Evolutionary conservation across 2,888 invertebrate genomes (phyloP).

Genomic region (Eupeodes luniger): DNA sequence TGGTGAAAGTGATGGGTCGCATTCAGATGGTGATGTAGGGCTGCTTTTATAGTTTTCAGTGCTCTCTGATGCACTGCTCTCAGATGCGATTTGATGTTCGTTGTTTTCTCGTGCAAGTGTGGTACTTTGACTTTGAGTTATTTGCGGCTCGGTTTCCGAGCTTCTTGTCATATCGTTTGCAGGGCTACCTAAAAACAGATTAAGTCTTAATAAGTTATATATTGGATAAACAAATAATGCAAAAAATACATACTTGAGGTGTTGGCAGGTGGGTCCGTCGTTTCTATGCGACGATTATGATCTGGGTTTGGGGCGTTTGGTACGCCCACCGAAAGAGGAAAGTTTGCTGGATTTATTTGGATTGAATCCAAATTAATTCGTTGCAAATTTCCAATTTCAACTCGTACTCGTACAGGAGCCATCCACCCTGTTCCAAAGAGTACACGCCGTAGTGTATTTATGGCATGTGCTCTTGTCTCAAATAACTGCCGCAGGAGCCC

Average conservation of each 20-base stretch:
- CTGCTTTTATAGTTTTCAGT: constrained; percentile 33
- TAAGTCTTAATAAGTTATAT: constrained; percentile 26
- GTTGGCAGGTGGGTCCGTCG: constrained; percentile 40
- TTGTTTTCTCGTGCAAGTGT: constrained; percentile 31
- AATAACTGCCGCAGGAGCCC: constrained; percentile 78
- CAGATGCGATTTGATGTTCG: constrained; percentile 45
- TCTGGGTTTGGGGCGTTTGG: constrained; percentile 27
- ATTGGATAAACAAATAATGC: not conserved
- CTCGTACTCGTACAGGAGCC: constrained; percentile 78
- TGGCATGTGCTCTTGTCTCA: constrained; percentile 78
- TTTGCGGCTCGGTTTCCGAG: constrained; percentile 55
- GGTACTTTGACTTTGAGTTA: constrained; percentile 32
- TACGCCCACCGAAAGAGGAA: constrained; percentile 59
- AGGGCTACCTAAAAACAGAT: constrained; percentile 27
- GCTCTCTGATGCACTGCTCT: constrained; percentile 32
- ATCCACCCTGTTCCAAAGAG: constrained; percentile 80
- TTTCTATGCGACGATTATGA: constrained; percentile 54
- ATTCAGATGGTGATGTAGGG: constrained; percentile 35
- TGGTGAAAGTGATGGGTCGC: constrained; percentile 31
- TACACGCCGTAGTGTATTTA: constrained; percentile 80
- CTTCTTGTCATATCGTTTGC: constrained; percentile 46
- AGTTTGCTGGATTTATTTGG: constrained; percentile 80
- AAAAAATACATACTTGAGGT: constrained; percentile 55
- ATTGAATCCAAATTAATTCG: constrained; percentile 83
- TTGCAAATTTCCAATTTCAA: constrained; percentile 82